phyloP scores from a whole-genome alignment of 2,113 vertebrate species.

The Echinops telfairi region DNA sequence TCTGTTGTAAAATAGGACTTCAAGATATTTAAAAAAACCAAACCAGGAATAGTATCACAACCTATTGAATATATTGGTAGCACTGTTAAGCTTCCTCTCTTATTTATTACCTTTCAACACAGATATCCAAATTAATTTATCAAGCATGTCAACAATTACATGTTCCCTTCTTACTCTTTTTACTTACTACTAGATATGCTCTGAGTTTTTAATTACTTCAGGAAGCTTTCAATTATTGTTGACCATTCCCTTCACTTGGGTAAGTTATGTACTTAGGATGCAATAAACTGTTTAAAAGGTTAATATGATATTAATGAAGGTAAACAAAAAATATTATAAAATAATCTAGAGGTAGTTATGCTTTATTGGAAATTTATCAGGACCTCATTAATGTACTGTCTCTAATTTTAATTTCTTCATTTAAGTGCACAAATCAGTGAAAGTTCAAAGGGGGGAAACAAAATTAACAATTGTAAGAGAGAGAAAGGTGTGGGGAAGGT shows the following conservation, averaged over 20 bases:
- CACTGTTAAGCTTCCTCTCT: not conserved
- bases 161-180: slow-evolving; percentile 12
- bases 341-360: slow-evolving; percentile 25
- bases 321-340: not conserved
- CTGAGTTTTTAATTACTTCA: slow-evolving; percentile 53
- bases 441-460: not conserved
- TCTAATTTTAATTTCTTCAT: slow-evolving; percentile 56
- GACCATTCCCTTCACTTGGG: slow-evolving; percentile 1
- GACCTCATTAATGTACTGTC: not conserved
- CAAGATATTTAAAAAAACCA: slow-evolving; percentile 23
- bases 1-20: slow-evolving; percentile 39
- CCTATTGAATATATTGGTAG: not conserved
- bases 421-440: slow-evolving; percentile 22
- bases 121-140: slow-evolving; percentile 42
- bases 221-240: slow-evolving; percentile 37
- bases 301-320: slow-evolving; percentile 19
- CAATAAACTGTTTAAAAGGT: slow-evolving; percentile 22
- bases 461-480: not conserved
- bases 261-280: slow-evolving; percentile 6
- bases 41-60: not conserved
- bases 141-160: not conserved
- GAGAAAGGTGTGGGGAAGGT: not conserved
- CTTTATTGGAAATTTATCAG: slow-evolving; percentile 13
- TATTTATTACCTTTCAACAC: slow-evolving; percentile 8
- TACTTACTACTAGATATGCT: slow-evolving; percentile 54